Base-by-base conservation (phyloP, 2,888 invertebrate genomes). In the Atethmia centrago region DNA sequence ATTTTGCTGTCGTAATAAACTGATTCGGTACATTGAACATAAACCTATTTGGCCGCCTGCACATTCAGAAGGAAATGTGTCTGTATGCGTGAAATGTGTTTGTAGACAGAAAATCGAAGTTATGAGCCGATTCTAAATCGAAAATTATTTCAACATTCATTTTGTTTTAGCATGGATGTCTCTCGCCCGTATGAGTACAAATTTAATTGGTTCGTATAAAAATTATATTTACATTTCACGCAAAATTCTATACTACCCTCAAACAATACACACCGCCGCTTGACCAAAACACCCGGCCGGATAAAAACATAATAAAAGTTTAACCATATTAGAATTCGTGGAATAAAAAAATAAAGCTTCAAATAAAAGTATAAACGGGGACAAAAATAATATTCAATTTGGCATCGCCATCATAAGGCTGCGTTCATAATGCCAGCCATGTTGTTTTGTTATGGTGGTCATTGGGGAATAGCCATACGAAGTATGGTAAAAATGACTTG, bases 371-470 rank as follows among this genome's bases (percentile, higher is more conserved):
- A 61, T 70, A 85, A 77, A 74, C 31, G 61, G 76, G 81, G 81
- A 84, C 75, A 82, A 77, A 84, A 85, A 77, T 82, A 85, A 83
- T 74, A 85, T 83, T 83, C 82, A 83, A 85, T 82, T 82, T 82
- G 28, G 68, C 58, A 68, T 62, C 58, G 62, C 65, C 12, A 21
- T n/a, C 19, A 56, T 74, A 69, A 77, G 69, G 71, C 36, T 10
- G 69, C 2, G 56, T 59, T 28, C 67, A 74, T 53, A 62, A 31
- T 9, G 49, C 16, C 4, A 21, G 25, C 16, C 12, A 31, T 64
- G 42, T 42, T 70, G 14, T 28, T 55, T 49, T 58, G 12, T 77
- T 49, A 61, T 47, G 53, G 19, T n/a, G 56, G 63, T 36, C 53
- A 40, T 76, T 40, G 19, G 19, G 16, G 51, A 25, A 28, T 53